Evolutionary conservation across 2,797 vertebrate species (phyloP), one percentile per base, ranked within the genome.

Genomic region (Manis crassicaudata): DNA sequence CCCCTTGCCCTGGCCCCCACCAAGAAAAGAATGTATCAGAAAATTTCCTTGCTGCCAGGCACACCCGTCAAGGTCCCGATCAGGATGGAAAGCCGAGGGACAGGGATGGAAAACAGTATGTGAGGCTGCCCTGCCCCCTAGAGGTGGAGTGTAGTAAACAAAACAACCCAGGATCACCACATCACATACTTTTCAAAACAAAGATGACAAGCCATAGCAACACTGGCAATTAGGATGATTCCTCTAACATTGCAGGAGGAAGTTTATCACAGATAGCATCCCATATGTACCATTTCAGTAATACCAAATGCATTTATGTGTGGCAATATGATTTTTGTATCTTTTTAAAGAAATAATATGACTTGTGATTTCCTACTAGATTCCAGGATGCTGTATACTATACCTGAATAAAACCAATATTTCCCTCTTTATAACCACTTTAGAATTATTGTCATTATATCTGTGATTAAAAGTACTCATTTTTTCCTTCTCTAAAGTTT

Each of bases 121-220:
- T 92, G 92, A 88, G 62, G 43, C 88, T 95, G 75, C 90, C 85
- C 96, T 97, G 96, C 95, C 96, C 95, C 91, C 97, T 98, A 96
- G 96, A 96, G 96, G 96, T 76, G 14, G 87, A 96, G 10, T 7
- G 2, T 73, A 86, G 93, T 77, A 96, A 94, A 80, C 70, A 76
- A 94, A 80, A 90, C 90, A 86, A 54, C 70, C 18, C 62, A 46
- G 82, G 77, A 93, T 37, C 0, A 6, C 52, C 5, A 10, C 76
- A 79, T 83, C 40, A 40, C 40, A 56, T 93, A 70, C 35, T 83
- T 92, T 88, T 79, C 60, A 77, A 93, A 96, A 96, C 89, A 75
- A 95, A 96, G 54, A 92, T 82, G 65, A 87, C 62, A 72, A 89
- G 54, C 68, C 62, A 50, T 60, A 76, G 60, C 67, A 82, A 35